Percentiles rank a stretch among this genome's conserved stretches.
These are phyloP conservation scores for Herpailurus yagouaroundi DNA, from an alignment of 2,113 vertebrate species.

Conservation along the genomic window DNA sequence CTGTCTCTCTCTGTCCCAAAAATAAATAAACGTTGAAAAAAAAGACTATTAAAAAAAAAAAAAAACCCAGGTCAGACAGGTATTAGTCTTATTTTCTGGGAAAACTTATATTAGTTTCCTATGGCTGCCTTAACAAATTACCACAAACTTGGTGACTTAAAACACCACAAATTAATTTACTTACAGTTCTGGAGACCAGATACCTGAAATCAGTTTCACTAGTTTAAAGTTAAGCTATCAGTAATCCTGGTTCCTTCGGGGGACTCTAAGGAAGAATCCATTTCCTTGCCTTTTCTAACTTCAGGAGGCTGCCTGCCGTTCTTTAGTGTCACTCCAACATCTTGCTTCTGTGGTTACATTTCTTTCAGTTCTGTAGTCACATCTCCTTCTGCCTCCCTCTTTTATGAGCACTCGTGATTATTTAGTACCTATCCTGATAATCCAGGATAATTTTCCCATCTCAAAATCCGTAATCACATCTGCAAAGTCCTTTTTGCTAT, in stretches of 20 bases:
- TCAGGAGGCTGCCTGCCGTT: background rate
- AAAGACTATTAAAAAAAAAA: no score
- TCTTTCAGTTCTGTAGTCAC: background rate
- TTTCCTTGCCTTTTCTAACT: conserved; percentile 14
- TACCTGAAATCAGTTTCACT: background rate
- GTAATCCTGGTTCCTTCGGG: background rate
- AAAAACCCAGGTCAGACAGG: background rate
- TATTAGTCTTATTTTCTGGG: background rate
- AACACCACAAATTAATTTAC: background rate
- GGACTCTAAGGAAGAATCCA: background rate
- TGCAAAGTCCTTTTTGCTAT: background rate
- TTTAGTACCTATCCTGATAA: background rate
- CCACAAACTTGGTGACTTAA: background rate
- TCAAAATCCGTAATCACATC: conserved; percentile 12
- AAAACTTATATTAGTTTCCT: conserved; percentile 25
- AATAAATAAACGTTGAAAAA: no score
- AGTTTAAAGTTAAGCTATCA: background rate
- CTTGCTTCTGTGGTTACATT: background rate
- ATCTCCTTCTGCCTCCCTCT: background rate
- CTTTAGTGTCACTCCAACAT: background rate
- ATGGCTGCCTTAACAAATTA: background rate
- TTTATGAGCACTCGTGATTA: background rate
- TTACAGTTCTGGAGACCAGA: background rate
- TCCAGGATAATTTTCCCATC: background rate
- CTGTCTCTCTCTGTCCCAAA: no score